Percentiles rank a stretch among this genome's conserved stretches.
Evolutionary conservation across 2,113 vertebrate species (phyloP).

Genomic region (Xiphophorus hellerii): DNA sequence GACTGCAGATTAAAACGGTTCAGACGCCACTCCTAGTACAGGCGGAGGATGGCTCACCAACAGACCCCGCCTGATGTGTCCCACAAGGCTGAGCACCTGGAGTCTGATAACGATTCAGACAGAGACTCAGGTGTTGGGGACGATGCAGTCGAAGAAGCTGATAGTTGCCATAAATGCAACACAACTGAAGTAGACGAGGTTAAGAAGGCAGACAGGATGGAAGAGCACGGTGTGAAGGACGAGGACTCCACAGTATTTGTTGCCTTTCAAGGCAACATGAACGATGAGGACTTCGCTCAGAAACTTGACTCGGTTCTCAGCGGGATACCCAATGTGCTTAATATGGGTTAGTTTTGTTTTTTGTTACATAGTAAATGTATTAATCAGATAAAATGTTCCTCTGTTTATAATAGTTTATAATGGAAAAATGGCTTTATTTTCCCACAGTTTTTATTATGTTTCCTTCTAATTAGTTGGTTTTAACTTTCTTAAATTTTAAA

Average conservation of each 20-base stretch:
- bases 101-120: constrained; percentile 82
- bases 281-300: constrained; percentile 89
- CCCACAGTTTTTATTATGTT: too few relatives aligned
- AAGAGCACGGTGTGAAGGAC: constrained; percentile 22
- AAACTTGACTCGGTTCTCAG: constrained; percentile 88
- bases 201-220: constrained; percentile 21
- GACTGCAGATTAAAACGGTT: constrained; percentile 61
- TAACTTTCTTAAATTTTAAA: neutral
- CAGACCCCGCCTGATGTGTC: constrained; percentile 65
- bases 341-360: constrained; percentile 85
- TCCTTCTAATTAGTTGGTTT: neutral
- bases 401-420: neutral
- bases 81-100: constrained; percentile 78
- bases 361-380: too few relatives aligned
- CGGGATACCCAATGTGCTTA: constrained; percentile 87
- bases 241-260: constrained; percentile 89
- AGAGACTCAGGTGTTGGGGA: constrained; percentile 89
- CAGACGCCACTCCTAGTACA: constrained; percentile 64
- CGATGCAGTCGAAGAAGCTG: constrained; percentile 80
- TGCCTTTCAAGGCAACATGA: constrained; percentile 93
- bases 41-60: constrained; percentile 76
- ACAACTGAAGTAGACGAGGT: constrained; percentile 45
- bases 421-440: neutral
- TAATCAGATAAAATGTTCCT: neutral
- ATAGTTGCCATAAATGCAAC: constrained; percentile 56